These are phyloP conservation scores for Cetonia aurata DNA, from an alignment of 2,888 invertebrate genomes.

Conservation along the genomic window DNA sequence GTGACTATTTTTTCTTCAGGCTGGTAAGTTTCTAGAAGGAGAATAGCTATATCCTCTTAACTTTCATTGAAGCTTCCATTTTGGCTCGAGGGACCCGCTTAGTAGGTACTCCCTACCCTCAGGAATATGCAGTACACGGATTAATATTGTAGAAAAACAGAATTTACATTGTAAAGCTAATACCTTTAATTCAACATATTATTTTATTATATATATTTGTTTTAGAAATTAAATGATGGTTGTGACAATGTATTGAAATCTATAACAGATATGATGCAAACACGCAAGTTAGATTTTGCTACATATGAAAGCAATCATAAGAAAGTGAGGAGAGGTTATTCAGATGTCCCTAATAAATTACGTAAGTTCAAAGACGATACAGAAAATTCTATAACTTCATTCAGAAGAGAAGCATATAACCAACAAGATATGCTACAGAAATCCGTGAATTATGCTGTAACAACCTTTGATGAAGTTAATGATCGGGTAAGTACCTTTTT, in stretches of 20 bases:
- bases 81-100: too few relatives aligned
- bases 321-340: background rate
- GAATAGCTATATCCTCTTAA: too few relatives aligned
- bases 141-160: background rate
- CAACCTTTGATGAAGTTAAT: slow-evolving; percentile 10
- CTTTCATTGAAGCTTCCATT: too few relatives aligned
- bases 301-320: background rate
- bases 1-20: too few relatives aligned
- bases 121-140: too few relatives aligned
- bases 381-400: background rate
- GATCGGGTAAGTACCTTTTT: slow-evolving; percentile 8
- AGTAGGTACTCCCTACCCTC: too few relatives aligned
- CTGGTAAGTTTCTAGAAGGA: too few relatives aligned
- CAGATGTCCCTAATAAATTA: slow-evolving; percentile 6
- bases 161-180: background rate
- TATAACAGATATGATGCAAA: slow-evolving; percentile 15
- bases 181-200: too few relatives aligned
- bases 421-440: background rate
- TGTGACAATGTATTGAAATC: background rate
- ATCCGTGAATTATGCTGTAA: slow-evolving; percentile 1
- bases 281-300: background rate
- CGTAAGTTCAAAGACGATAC: background rate
- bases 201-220: background rate
- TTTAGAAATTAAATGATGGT: slow-evolving; percentile 9
- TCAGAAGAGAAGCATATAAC: background rate